Evolutionary conservation across 2,797 vertebrate genomes (phyloP).

Genomic region (Coracias cyanogaster): DNA sequence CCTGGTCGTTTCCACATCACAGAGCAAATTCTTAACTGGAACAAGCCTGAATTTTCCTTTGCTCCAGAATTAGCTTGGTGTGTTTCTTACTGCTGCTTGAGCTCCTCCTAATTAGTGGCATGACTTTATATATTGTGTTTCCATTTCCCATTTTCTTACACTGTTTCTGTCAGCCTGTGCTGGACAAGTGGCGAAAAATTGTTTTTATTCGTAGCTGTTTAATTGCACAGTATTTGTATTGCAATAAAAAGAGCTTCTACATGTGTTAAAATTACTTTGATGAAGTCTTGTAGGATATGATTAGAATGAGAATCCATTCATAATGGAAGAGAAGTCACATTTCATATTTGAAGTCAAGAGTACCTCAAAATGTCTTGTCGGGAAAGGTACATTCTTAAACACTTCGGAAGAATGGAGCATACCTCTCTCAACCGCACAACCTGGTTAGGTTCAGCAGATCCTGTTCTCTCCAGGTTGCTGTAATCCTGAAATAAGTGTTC

Average conservation of each 20-base stretch:
- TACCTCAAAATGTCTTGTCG: background rate
- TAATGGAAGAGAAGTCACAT: background rate
- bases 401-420: background rate
- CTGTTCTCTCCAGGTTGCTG: background rate
- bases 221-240: background rate
- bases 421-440: background rate
- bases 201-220: background rate
- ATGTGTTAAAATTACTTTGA: background rate
- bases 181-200: background rate
- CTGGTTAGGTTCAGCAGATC: background rate
- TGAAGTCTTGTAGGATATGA: background rate
- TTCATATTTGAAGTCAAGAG: background rate
- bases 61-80: background rate
- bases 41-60: background rate
- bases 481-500: background rate
- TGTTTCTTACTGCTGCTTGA: background rate
- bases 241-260: background rate
- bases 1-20: background rate
- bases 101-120: background rate
- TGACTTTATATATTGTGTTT: background rate
- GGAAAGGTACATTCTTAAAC: background rate
- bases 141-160: background rate
- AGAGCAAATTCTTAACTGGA: background rate
- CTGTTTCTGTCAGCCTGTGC: background rate
- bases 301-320: background rate